Percentiles rank a stretch among this genome's conserved stretches.
These are phyloP conservation scores for Pipistrellus kuhlii DNA, from an alignment of 2,797 vertebrate species.

Conservation along the genomic window DNA sequence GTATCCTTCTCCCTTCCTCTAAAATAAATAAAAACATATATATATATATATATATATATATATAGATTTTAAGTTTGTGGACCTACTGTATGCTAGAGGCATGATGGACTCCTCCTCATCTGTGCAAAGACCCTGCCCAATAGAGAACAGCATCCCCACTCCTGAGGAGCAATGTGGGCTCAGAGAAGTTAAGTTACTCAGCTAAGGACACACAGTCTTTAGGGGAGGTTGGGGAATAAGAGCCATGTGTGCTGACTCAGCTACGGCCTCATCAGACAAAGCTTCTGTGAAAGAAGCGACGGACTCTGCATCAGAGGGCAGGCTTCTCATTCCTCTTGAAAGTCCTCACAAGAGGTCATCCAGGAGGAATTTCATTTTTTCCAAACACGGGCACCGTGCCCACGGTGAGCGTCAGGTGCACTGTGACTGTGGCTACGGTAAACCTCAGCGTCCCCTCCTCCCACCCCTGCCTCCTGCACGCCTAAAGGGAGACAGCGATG, in stretches of 20 bases:
- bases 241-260: too few relatives aligned
- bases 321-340: not conserved
- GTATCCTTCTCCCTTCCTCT: too few relatives aligned
- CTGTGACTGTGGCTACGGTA: accelerated
- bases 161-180: not conserved
- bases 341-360: not conserved
- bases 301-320: accelerated
- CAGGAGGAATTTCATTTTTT: not conserved
- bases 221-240: not conserved
- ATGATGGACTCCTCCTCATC: not conserved
- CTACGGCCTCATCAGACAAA: not conserved
- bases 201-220: not conserved
- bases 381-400: not conserved
- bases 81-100: not conserved
- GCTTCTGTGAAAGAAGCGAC: not conserved
- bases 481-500: not conserved
- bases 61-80: not conserved
- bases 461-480: not conserved
- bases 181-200: not conserved
- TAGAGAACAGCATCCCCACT: not conserved
- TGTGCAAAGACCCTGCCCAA: not conserved
- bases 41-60: too few relatives aligned
- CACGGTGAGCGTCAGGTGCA: not conserved
- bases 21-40: too few relatives aligned
- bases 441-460: not conserved